Conservation (phyloP, 2,797 vertebrate species). For the Urocyon cinereoargenteus region DNA sequence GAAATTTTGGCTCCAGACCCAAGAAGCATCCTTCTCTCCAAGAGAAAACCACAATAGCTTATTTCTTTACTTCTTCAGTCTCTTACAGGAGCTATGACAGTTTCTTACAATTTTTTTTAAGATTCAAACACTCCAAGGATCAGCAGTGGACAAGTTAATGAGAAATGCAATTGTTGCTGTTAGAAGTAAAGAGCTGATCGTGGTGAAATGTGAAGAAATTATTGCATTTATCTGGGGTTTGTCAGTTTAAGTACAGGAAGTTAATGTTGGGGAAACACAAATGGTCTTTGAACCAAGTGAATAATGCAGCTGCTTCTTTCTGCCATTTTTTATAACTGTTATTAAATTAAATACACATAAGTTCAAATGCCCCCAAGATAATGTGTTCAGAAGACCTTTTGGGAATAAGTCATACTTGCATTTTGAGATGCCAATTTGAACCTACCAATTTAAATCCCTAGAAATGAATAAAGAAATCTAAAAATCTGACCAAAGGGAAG, state of each 20-base stretch:
- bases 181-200: constrained; percentile 76
- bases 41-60: constrained; percentile 61
- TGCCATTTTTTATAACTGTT: constrained; percentile 73
- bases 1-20: constrained; percentile 41
- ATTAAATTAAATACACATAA: constrained; percentile 76
- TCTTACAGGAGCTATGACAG: constrained; percentile 72
- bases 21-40: constrained; percentile 26
- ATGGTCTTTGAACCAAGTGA: constrained; percentile 82
- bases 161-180: constrained; percentile 81
- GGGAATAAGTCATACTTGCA: constrained; percentile 67
- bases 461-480: constrained; percentile 56
- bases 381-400: constrained; percentile 65
- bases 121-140: constrained; percentile 76
- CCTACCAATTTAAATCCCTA: constrained; percentile 12
- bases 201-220: constrained; percentile 79
- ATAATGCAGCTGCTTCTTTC: constrained; percentile 68
- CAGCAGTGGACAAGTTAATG: constrained; percentile 80
- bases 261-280: constrained; percentile 84
- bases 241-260: constrained; percentile 82
- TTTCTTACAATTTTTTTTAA: constrained; percentile 70
- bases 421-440: constrained; percentile 56
- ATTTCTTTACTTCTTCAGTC: constrained; percentile 62
- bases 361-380: constrained; percentile 62
- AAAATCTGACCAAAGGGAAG: background rate
- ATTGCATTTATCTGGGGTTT: constrained; percentile 80